These are phyloP conservation scores for Anableps anableps DNA, from an alignment of 2,797 vertebrate species.

Conservation along the genomic window DNA sequence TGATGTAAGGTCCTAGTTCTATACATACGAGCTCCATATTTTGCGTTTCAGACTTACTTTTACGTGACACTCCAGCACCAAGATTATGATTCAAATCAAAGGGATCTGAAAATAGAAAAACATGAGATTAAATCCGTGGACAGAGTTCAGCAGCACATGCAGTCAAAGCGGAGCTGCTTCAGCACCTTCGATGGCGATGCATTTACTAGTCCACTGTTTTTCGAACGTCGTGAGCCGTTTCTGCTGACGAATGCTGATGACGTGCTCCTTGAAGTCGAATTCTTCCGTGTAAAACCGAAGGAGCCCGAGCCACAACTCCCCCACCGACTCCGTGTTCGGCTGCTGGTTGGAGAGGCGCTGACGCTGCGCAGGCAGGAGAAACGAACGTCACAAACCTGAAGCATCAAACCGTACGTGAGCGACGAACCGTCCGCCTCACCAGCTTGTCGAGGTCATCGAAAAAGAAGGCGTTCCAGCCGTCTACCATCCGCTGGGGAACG, in stretches of 20 bases:
- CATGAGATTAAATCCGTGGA: neutral
- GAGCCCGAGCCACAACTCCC: slow-evolving; percentile 95
- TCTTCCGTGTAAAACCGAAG: slow-evolving; percentile 98
- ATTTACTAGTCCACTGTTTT: slow-evolving; percentile 99
- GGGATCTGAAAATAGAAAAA: slow-evolving; percentile 84
- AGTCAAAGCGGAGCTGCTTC: neutral
- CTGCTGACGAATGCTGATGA: slow-evolving; percentile 96
- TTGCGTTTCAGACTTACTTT: slow-evolving; percentile 86
- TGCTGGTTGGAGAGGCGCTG: slow-evolving; percentile 85
- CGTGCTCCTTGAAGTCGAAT: slow-evolving; percentile 97
- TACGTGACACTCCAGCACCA: slow-evolving; percentile 97
- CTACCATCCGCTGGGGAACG: slow-evolving; percentile 95
- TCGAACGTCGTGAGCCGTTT: slow-evolving; percentile 97
- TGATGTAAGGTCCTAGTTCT: neutral
- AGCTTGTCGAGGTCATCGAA: slow-evolving; percentile 92
- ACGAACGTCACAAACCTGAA: neutral
- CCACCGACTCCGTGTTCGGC: slow-evolving; percentile 91
- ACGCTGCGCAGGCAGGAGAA: slow-evolving; percentile 69
- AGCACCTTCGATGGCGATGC: slow-evolving; percentile 97
- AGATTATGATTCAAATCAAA: slow-evolving; percentile 99
- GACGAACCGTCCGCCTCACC: slow-evolving; percentile 82
- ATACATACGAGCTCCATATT: neutral
- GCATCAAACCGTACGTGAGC: neutral
- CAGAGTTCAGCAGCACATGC: neutral
- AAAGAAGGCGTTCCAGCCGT: slow-evolving; percentile 99